A percentile compares a stretch with the other conserved stretches of the same genome.
Evolutionary conservation across 2,888 invertebrate species (phyloP).

Genomic region (Amblyteles armatorius): DNA sequence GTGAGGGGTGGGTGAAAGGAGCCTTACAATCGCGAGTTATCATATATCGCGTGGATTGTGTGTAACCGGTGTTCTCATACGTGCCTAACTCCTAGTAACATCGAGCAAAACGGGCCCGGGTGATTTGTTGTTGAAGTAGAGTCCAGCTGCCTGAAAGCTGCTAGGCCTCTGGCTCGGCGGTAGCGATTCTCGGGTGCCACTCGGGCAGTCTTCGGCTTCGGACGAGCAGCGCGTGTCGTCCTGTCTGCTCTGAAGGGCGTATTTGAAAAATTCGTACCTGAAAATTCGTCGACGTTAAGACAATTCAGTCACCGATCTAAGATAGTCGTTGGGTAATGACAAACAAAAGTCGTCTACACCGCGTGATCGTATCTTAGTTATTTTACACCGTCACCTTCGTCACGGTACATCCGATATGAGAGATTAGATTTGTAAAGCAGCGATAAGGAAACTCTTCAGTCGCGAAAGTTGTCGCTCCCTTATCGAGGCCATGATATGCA

Average conservation of each 20-base stretch:
- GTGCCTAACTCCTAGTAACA: constrained; percentile 80
- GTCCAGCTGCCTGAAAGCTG: constrained; percentile 80
- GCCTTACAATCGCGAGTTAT: constrained; percentile 37
- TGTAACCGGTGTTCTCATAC: constrained; percentile 55
- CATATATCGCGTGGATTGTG: constrained; percentile 20
- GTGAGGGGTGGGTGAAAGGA: neutral
- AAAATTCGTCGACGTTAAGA: constrained; percentile 4
- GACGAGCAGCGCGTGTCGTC: constrained; percentile 70
- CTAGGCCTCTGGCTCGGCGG: constrained; percentile 68
- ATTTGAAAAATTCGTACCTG: constrained; percentile 83
- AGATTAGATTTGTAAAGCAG: constrained; percentile 22
- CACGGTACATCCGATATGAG: constrained; percentile 11
- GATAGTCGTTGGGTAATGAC: neutral
- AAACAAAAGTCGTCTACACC: neutral
- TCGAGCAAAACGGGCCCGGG: constrained; percentile 80
- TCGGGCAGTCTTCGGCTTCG: constrained; percentile 69
- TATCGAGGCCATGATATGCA: constrained; percentile 9
- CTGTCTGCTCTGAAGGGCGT: constrained; percentile 75
- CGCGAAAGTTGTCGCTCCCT: constrained; percentile 12
- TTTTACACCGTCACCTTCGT: neutral
- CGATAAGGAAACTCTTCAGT: constrained; percentile 36
- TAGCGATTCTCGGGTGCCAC: constrained; percentile 67
- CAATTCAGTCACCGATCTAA: neutral
- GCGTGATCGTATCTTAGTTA: constrained; percentile 1
- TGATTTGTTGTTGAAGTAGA: constrained; percentile 79